Evolutionary conservation across 1,140 invertebrate genomes (phyloP), one percentile per base, ranked within the genome.

Genomic region (Bombus balteatus): DNA sequence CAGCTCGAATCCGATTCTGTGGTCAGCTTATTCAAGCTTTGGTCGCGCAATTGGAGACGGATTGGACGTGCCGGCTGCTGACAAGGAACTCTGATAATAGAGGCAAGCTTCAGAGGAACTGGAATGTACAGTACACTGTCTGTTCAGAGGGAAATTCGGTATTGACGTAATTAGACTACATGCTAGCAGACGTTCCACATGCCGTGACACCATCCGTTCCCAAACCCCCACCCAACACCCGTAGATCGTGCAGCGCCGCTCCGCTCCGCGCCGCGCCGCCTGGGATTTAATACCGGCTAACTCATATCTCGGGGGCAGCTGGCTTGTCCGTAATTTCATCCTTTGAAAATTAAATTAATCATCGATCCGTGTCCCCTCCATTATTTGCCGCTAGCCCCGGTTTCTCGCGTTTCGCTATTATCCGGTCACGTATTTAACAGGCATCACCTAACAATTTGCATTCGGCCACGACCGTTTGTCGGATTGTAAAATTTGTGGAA

Each of bases 361-460:
- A 87, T 83, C 80, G 47, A 83, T 70, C 98, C 95, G 94, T 97
- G 96, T 87, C 97, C 96, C n/a, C 96, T 93, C 25, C 13, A 57
- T 66, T 71, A 72, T 47, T 78, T 39, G 22, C 47, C 18, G 34
- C 2, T 76, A n/a, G 1, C 4, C 53, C 74, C 2, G 8, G 15
- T 2, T 75, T 25, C 73, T 34, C 43, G 18, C 22, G 18, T 75
- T 74, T n/a, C 72, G 59, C 28, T 18, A 34, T 41, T 72, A 28
- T n/a, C 28, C 6, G 18, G 8, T 5, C 25, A 0, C 13, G 39
- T 43, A 25, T 47, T 43, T 32, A 47, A 47, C 8, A 10, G 3
- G 3, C 39, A 28, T 73, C 28, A 0, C 2, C 5, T 39, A 18
- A n/a, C 39, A n/a, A 32, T 34, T 34, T 65, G 57, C 13, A n/a